Conservation (phyloP, 30 jellyfish, hydroid and myxozoan genomes). For the Haliclystus octoradiatus region DNA sequence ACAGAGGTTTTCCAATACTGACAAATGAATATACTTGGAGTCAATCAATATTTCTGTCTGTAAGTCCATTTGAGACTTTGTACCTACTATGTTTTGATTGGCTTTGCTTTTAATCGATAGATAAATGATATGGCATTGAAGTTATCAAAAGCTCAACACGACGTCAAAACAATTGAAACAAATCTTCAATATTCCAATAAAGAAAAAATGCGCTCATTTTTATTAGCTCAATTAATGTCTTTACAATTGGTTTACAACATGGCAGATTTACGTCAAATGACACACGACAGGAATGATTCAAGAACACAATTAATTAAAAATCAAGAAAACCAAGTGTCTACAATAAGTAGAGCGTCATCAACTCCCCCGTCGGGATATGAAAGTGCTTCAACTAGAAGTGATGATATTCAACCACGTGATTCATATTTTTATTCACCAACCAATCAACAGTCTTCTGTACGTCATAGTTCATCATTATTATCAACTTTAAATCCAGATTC, state of each 20-base stretch:
- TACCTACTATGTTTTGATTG: no score
- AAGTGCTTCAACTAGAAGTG: background rate
- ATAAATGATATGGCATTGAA: background rate
- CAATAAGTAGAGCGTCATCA: background rate
- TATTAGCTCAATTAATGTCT: conserved; percentile 62
- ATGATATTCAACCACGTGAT: background rate
- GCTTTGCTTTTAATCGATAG: background rate
- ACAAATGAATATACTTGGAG: no score
- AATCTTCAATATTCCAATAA: background rate
- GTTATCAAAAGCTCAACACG: background rate
- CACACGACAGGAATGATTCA: background rate
- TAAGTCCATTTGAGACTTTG: no score
- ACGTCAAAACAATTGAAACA: background rate
- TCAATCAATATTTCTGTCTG: no score
- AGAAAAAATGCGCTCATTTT: conserved; percentile 23
- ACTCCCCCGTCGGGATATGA: background rate
- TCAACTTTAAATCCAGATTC: background rate
- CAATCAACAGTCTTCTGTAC: background rate
- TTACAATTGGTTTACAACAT: conserved; percentile 42
- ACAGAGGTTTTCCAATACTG: no score
- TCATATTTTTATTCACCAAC: background rate
- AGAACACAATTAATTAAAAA: background rate
- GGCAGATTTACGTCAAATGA: background rate
- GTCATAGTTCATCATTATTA: background rate
- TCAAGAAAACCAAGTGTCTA: background rate